Evolutionary conservation across 2,888 invertebrate genomes (phyloP).

Genomic region (Aradus depressus): DNA sequence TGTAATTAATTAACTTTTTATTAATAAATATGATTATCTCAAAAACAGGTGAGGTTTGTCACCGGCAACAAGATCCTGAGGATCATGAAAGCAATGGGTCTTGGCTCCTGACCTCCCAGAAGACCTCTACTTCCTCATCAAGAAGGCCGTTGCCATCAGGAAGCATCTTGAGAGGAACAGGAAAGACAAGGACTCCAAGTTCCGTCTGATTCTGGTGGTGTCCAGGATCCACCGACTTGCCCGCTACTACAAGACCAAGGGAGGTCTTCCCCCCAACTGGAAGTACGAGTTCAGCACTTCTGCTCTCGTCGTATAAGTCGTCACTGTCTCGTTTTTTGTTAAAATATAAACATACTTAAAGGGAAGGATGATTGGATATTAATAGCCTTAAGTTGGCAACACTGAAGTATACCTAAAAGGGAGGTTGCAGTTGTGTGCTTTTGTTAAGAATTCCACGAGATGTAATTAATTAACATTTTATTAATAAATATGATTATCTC

Average conservation of each 20-base stretch:
- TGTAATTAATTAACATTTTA: too few relatives aligned
- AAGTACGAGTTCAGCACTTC: conserved; percentile 98
- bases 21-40: too few relatives aligned
- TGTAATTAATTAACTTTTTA: too few relatives aligned
- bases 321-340: too few relatives aligned
- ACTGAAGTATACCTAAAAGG: too few relatives aligned
- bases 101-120: conserved; percentile 97
- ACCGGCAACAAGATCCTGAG: conserved; percentile 98
- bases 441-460: too few relatives aligned
- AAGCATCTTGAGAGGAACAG: conserved; percentile 98
- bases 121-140: conserved; percentile 96
- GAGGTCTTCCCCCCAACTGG: conserved; percentile 94
- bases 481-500: too few relatives aligned
- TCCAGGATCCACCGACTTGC: conserved; percentile 83
- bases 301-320: too few relatives aligned
- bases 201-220: conserved; percentile 96
- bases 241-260: conserved; percentile 89
- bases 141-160: conserved; percentile 95
- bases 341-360: too few relatives aligned
- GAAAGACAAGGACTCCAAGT: conserved; percentile 97
- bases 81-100: conserved; percentile 94
- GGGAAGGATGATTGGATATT: too few relatives aligned
- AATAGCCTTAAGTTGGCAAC: too few relatives aligned
- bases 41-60: conserved; percentile 97
- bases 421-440: too few relatives aligned